Evolutionary conservation across 2,888 invertebrate genomes (phyloP).

Genomic region (Drosophila mettleri): DNA sequence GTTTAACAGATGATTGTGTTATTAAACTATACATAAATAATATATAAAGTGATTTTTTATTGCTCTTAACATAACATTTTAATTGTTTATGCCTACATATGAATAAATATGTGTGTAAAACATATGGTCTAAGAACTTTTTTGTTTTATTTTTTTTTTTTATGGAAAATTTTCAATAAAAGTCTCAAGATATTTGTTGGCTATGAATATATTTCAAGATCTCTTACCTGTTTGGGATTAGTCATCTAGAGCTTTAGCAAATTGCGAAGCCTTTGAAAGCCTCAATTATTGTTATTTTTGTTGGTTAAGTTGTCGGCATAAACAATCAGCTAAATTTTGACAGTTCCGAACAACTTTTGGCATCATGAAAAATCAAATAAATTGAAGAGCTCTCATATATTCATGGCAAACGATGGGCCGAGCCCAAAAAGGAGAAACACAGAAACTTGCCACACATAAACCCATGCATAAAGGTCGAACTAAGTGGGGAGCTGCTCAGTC

Average conservation of each 20-base stretch:
- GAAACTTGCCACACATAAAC: constrained; percentile 61
- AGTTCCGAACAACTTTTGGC: constrained; percentile 18
- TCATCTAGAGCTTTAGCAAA: background rate
- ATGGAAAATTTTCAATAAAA: background rate
- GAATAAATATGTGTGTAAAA: background rate
- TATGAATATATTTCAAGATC: background rate
- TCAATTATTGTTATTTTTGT: constrained; percentile 1
- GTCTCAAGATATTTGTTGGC: background rate
- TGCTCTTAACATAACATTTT: background rate
- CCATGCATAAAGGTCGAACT: constrained; percentile 73
- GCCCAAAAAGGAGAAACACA: constrained; percentile 47
- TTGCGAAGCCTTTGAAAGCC: background rate
- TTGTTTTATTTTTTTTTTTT: background rate
- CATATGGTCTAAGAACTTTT: background rate
- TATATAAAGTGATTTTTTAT: background rate
- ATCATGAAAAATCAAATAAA: constrained; percentile 50
- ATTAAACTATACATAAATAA: background rate
- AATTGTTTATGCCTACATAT: too few relatives aligned
- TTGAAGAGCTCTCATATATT: constrained; percentile 72
- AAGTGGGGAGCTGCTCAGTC: constrained; percentile 31
- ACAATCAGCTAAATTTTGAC: constrained; percentile 30
- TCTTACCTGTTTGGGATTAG: background rate
- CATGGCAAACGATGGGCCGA: constrained; percentile 71
- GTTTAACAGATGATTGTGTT: background rate
- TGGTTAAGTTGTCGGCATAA: constrained; percentile 21